These are phyloP conservation scores for Aurelia coerulea DNA, from an alignment of 30 jellyfish, hydroid and myxozoan species.

Conservation along the genomic window DNA sequence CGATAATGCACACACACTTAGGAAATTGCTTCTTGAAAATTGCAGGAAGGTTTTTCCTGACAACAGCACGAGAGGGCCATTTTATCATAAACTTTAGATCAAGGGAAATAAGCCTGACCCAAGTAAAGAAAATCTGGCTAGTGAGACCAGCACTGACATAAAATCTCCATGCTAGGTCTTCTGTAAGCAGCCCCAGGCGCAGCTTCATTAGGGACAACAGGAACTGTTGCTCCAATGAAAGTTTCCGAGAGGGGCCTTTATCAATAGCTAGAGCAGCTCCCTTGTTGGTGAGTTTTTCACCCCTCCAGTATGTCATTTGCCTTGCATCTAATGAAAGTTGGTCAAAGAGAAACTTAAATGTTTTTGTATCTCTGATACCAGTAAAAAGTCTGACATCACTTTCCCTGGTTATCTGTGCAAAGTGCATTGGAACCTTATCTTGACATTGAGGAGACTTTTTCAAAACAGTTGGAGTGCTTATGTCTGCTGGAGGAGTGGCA, in stretches of 20 bases:
- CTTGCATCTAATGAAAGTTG: background rate
- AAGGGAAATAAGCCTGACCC: background rate
- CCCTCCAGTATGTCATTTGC: background rate
- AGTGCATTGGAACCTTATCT: conserved; percentile 14
- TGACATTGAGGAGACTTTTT: too few species aligned
- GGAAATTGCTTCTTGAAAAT: conserved; percentile 3
- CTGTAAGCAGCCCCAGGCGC: background rate
- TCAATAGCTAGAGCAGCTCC: background rate
- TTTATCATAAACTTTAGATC: background rate
- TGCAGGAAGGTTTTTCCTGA: conserved; percentile 22
- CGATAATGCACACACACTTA: conserved; percentile 28
- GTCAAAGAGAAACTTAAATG: background rate
- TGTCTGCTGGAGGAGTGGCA: too few species aligned
- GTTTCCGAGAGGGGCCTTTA: conserved; percentile 1
- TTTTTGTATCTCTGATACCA: background rate
- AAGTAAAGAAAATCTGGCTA: too few species aligned
- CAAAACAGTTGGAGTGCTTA: too few species aligned
- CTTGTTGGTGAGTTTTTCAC: background rate
- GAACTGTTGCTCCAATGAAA: conserved; percentile 3
- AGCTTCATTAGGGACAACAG: conserved; percentile 1
- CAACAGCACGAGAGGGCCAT: conserved; percentile 21
- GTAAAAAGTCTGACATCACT: conserved; percentile 54
- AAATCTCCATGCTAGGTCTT: conserved; percentile 6
- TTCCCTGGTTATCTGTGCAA: conserved; percentile 55
- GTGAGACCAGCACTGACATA: background rate